Evolutionary conservation across 2,797 vertebrate species (phyloP), one percentile per base, ranked within the genome.

Genomic region (Leptoclinus maculatus): DNA sequence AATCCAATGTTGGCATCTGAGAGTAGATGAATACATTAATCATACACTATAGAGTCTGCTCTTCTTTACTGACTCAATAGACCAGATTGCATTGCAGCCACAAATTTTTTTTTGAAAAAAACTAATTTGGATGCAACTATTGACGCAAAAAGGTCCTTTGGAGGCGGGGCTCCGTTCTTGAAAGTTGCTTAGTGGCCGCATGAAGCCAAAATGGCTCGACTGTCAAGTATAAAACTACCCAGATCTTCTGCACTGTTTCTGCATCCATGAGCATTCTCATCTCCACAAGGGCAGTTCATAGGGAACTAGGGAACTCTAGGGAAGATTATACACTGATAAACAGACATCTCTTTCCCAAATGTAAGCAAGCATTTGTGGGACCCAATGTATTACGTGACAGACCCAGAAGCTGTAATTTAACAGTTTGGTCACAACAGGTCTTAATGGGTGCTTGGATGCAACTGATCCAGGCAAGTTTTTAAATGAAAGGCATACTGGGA

Each of bases 391-490:
- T 14, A 45, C 1, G 43, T 6, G 43, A 17, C 43, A 2, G 16
- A 45, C 43, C 43, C 16, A 45, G 5, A 45, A 10, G 21, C 19
- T 19, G 11, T 38, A n/a, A 38, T 17, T 38, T 5, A 3, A 38
- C 34, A 2, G 10, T 5, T 29, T 29, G 29, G 29, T 5, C 29
- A 29, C 29, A 29, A 29, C 29, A 29, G 2, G 2, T 58, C 32
- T 57, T 57, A 25, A 16, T 58, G 29, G 7, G 29, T 29, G 9
- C 34, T 62, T 25, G 45, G 60, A 70, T 71, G 59, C 69, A 82
- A 71, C 66, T 78, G 68, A 71, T 76, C 45, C 10, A 29, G 2
- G 41, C 57, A 54, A 56, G 41, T 71, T 72, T 79, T 21, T 45
- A 45, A 57, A 78, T 79, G 14, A 73, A 83, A 76, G 19, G 27